phyloP scores from a whole-genome alignment of 2,888 invertebrate genomes.

The Hipparchia sbordonii region DNA sequence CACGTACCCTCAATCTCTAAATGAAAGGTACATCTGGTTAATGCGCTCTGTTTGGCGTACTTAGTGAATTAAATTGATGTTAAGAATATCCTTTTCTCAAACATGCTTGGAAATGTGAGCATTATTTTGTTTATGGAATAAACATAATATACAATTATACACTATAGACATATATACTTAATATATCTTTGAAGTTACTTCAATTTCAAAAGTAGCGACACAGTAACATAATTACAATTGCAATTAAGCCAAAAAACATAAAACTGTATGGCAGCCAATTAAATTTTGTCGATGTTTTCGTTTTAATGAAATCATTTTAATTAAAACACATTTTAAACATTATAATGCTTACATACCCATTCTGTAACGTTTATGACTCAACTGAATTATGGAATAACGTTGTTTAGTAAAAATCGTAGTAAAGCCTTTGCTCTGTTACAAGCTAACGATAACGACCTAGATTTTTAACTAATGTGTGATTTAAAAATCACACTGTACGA shows the following conservation, averaged over 20 bases:
- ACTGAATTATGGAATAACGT: background rate
- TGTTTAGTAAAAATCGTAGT: background rate
- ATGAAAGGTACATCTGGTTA: constrained; percentile 25
- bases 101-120: no score
- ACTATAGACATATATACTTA: no score
- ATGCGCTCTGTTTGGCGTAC: constrained; percentile 19
- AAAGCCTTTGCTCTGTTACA: background rate
- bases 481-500: no score
- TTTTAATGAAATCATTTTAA: constrained; percentile 33
- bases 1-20: constrained; percentile 25
- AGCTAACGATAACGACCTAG: background rate
- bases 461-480: background rate
- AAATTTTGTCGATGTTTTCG: constrained; percentile 27
- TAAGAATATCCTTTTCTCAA: background rate
- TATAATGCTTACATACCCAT: background rate
- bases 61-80: constrained; percentile 15
- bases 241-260: constrained; percentile 26
- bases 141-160: background rate
- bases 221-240: constrained; percentile 23
- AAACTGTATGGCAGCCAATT: constrained; percentile 32
- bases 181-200: constrained; percentile 10
- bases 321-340: constrained; percentile 19
- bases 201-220: constrained; percentile 32
- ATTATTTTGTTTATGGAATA: no score
- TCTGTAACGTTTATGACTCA: background rate